Evolutionary conservation across 2,113 vertebrate genomes (phyloP), one percentile per base, ranked within the genome.

Genomic region (Ancistrus triradiatus): DNA sequence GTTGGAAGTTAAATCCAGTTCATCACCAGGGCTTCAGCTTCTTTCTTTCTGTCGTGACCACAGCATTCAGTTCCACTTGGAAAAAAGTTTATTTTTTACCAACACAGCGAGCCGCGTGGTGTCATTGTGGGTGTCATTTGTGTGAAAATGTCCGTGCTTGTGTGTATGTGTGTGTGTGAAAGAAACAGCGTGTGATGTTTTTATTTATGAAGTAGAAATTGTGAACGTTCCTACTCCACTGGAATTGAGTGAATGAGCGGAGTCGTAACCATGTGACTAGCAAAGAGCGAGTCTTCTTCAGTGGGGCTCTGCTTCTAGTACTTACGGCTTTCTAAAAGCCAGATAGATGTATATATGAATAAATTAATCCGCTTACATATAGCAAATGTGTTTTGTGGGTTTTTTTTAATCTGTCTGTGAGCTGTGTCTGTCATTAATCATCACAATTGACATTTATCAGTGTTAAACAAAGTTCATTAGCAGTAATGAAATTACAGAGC

Each of bases 141-240:
- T 49, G 7, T n/a, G 15, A 18, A 44, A 27, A 5, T 10, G 50
- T 8, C 14, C 13, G 21, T 48, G 24, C 49, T 25, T 59, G 52
- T 59, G 38, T 59, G 14, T 59, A 17, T 28, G 56, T 27, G 21
- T 43, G 22, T 19, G 33, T 14, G 42, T 6, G 48, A 7, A 13
- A n/a, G 7, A 46, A n/a, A 24, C 27, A 46, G 40, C n/a, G n/a
- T 56, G 24, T 56, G 24, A 43, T 71, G 17, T 61, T 56, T 65
- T 47, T 74, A 74, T 69, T 74, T 74, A 69, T 74, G 13, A 74
- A 64, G 65, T 56, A 37, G 53, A 24, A 38, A 48, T 63, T 63
- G 53, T 58, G 37, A 68, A 52, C 46, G 60, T 51, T 50, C 48
- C 27, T 33, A 48, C 40, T 17, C 14, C 28, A 28, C 14, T 10